Evolutionary conservation across 1,140 invertebrate genomes (phyloP), one percentile per base, ranked within the genome.

Genomic region (Lordiphosa clarofinis): DNA sequence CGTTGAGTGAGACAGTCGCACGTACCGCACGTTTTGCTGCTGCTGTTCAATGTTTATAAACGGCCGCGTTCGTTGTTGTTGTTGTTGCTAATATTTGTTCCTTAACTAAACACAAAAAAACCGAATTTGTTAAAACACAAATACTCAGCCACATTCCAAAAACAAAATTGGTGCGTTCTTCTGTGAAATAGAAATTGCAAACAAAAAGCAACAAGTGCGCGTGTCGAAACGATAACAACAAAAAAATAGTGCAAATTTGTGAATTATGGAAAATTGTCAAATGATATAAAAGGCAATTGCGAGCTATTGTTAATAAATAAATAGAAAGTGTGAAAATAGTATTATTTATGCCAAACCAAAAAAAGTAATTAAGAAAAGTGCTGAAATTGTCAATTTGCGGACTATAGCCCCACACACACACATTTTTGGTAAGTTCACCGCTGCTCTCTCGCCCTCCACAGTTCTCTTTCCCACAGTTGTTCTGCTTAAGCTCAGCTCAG

Each of bases 141-240:
- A 66, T 61, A 55, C 37, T 59, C 37, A 8, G 11, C 8, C 33
- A 49, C 31, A 33, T 49, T 49, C 33, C 13, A 35, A 28, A 15
- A 15, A 7, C 6, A 47, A 53, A 56, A 50, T 50, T 38, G 49
- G 49, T 49, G 56, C 28, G 57, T 62, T 56, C 63, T 66, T 35
- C 36, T 42, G 35, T 48, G 53, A 31, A 56, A 43, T 47, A 40
- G 24, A 9, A 52, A 43, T 46, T 46, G 47, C 39, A 40, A 57
- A 52, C 46, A 66, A 46, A 58, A 40, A 73, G 56, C 74, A 78
- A 78, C 64, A 79, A 79, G 56, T 67, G 60, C 52, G 56, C 54
- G 70, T 42, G 60, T 40, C 53, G 46, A 43, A 48, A 37, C 50
- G 74, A 69, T 73, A 68, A 43, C 62, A 54, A 73, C 63, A 76